Base-by-base conservation (phyloP, 2,797 vertebrate genomes). In the Poecilia picta region DNA sequence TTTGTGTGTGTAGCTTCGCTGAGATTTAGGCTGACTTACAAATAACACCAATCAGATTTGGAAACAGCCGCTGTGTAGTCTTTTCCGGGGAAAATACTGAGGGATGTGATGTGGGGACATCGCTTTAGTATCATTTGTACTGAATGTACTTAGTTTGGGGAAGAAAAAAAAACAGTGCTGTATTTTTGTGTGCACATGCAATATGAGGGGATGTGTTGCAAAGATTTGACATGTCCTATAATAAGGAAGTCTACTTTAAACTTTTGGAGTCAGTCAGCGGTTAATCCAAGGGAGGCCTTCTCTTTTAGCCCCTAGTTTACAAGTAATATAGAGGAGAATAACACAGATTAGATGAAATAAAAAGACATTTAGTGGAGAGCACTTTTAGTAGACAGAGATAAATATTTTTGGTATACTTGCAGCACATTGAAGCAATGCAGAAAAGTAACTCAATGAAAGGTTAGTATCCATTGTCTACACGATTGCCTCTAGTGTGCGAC, bases 11-110 rank as follows among this genome's bases (percentile, higher is more conserved):
- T 91, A 91, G 93, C 89, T 90, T 91, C 86, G 84, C 86, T 80
- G 78, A 93, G 93, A 93, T 93, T 94, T 93, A 91, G 89, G 85
- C 87, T 93, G 88, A 91, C 87, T 93, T 93, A 94, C 92, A 94
- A 93, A 94, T 92, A 92, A 91, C 91, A 93, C 92, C 93, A 92
- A 94, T 94, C 90, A 94, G 91, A 95, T 95, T 94, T 93, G 77
- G 87, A 87, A 91, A 90, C 89, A 89, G 85, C 81, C 79, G 85
- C 88, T 92, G 89, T 92, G 89, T 74, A 57, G 86, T 90, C 76
- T 86, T 92, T 88, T 88, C 76, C 13, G 33, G 66, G 83, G 85
- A 71, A 82, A 91, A 88, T 85, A 90, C 83, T 90, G 82, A 86
- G 77, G 31, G 64, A 89, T 78, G 77, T 80, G 86, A 92, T 91